Evolutionary conservation across 1,140 invertebrate species (phyloP).

Genomic region (Papilio xuthus): DNA sequence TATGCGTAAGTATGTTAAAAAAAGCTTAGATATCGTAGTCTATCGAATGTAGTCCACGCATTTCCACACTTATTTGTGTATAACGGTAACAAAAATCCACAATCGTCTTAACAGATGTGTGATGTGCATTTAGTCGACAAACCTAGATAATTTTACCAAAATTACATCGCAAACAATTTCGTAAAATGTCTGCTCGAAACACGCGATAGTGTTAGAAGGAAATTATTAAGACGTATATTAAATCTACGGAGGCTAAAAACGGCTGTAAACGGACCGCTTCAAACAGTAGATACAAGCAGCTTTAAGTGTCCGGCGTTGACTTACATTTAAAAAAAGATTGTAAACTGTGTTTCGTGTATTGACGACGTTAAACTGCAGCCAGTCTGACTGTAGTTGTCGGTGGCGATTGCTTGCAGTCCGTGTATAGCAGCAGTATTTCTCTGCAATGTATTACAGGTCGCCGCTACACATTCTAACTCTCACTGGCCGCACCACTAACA

Average conservation of each 20-base stretch:
- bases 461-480: slow-evolving; percentile 67
- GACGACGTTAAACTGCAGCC: too few species aligned
- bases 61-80: background rate
- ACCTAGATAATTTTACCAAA: slow-evolving; percentile 9
- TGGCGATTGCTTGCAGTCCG: background rate
- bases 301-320: too few species aligned
- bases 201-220: background rate
- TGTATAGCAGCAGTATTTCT: slow-evolving; percentile 41
- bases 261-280: background rate
- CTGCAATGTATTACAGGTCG: slow-evolving; percentile 56
- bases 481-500: slow-evolving; percentile 60
- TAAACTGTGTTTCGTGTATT: background rate
- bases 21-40: background rate
- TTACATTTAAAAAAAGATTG: too few species aligned
- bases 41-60: background rate
- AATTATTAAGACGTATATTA: slow-evolving; percentile 45
- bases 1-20: too few species aligned
- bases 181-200: background rate
- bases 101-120: background rate
- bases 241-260: slow-evolving; percentile 59
- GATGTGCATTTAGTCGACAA: slow-evolving; percentile 15
- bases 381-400: too few species aligned
- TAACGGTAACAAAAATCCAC: slow-evolving; percentile 20
- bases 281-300: too few species aligned
- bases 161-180: slow-evolving; percentile 28